These are phyloP conservation scores for Automeris io DNA, from an alignment of 2,888 invertebrate species.

Conservation along the genomic window DNA sequence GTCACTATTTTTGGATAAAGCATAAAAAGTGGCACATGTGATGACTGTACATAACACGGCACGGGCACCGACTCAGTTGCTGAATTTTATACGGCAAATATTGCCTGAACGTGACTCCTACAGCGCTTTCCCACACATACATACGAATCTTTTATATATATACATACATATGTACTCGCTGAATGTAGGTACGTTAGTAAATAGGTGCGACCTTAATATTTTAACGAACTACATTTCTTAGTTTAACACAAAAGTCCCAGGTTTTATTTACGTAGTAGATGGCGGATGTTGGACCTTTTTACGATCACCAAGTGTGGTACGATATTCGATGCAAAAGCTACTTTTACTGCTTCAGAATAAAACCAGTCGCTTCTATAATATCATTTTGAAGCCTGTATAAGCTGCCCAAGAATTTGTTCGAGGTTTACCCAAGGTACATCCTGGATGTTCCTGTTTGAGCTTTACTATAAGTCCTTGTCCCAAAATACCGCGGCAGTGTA, in stretches of 20 bases:
- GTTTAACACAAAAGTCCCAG: slow-evolving; percentile 12
- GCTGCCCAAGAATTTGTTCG: too few relatives aligned
- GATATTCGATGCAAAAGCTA: slow-evolving; percentile 59
- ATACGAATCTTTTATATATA: slow-evolving; percentile 10
- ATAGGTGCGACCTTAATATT: slow-evolving; percentile 1
- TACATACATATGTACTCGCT: neutral
- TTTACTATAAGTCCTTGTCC: too few relatives aligned
- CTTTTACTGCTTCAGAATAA: slow-evolving; percentile 56
- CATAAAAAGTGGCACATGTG: slow-evolving; percentile 18
- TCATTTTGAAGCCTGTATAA: slow-evolving; percentile 30
- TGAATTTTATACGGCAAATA: slow-evolving; percentile 65
- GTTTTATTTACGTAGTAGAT: slow-evolving; percentile 58
- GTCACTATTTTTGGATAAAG: slow-evolving; percentile 12
- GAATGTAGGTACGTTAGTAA: neutral
- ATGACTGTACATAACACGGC: slow-evolving; percentile 35
- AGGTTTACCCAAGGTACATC: too few relatives aligned
- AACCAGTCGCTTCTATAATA: slow-evolving; percentile 54
- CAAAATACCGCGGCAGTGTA: too few relatives aligned
- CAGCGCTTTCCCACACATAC: slow-evolving; percentile 20
- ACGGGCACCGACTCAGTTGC: slow-evolving; percentile 42
- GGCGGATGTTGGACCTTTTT: slow-evolving; percentile 55
- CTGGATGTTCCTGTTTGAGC: too few relatives aligned
- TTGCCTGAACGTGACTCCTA: slow-evolving; percentile 64
- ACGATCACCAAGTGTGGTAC: slow-evolving; percentile 60
- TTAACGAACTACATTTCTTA: slow-evolving; percentile 4